Evolutionary conservation across 2,797 vertebrate species (phyloP), one percentile per base, ranked within the genome.

Genomic region (Spinibarbus caldwelli): DNA sequence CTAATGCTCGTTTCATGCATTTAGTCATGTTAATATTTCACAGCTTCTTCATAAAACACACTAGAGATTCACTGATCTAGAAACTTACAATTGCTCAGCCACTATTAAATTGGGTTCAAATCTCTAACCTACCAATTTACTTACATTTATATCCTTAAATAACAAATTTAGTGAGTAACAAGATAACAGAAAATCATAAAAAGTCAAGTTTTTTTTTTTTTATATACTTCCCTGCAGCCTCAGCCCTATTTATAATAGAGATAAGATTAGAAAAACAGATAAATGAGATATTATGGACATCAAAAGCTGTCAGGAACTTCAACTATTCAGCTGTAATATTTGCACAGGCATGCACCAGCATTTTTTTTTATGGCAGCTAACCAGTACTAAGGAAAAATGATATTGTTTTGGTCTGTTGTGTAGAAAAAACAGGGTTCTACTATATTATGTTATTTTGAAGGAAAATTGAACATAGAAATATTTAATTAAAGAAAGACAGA

Each of bases 11-110:
- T 84, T 70, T 41, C 59, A 73, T 49, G 45, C 77, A 76, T 84
- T 84, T 78, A 73, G 47, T 59, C 73, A 64, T 49, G 43, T 71
- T 82, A 89, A 84, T 85, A 80, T 87, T 85, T 88, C 38, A 68
- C 21, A 52, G 57, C 62, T 43, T 78, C 64, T 57, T 26, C 52
- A 54, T 75, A 31, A 87, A 31, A 49, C 5, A 47, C 71, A 31
- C 26, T 49, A 12, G 9, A 52, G 72, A 52, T 23, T 52, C 72
- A 34, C 72, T 34, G 47, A 75, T 64, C 29, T 21, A 52, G 26
- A 52, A 52, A 75, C 10, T 4, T 52, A n/a, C n/a, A n/a, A n/a
- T n/a, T n/a, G n/a, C n/a, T n/a, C n/a, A n/a, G n/a, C n/a, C n/a
- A n/a, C n/a, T n/a, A 7, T 52, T 34, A 23, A 23, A 75, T 12